Evolutionary conservation across 2,888 invertebrate species (phyloP), one percentile per base, ranked within the genome.

Genomic region (Coenonympha arcania): DNA sequence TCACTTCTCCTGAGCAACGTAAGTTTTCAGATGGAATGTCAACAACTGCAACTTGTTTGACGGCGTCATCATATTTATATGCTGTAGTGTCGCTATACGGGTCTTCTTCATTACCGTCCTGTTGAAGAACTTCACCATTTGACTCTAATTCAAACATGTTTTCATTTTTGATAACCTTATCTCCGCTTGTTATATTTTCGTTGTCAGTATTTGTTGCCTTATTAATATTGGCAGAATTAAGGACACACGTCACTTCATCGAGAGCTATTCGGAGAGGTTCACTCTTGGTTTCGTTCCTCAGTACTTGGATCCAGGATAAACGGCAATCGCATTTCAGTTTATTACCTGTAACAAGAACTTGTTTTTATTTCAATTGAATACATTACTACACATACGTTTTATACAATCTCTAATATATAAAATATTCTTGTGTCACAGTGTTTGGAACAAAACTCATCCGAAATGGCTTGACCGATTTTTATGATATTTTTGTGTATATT

Each of bases 241-340:
- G 65, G 15, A 71, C 42, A 73, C 94, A 94, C 48, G 90, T 90
- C 56, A 93, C 86, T 59, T 91, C 90, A 63, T 93, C 92, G 22
- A 94, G 83, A 26, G 90, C 89, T 60, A 89, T 86, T 60, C 88
- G 88, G 45, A 93, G 86, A 58, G 90, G 89, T 62, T 88, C 87
- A 69, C 92, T 93, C 71, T 90, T 90, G 43, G 94, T 93, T 71
- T 92, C 92, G 73, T 92, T 91, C 60, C 90, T 88, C 48, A 95
- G 80, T 40, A 87, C 84, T 80, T 91, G 91, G 66, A 94, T 89
- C 95, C 95, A 95, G 44, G 90, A 88, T 43, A 95, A 82, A 39
- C 92, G 92, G 68, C 94, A 94, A 79, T 94, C 93, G 78, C 95
- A 95, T 64, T 87, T 87, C 69, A 95, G 89, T 66, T 89, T 90